Evolutionary conservation across 2,888 invertebrate species (phyloP), one percentile per base, ranked within the genome.

Genomic region (Bellardia pandia): DNA sequence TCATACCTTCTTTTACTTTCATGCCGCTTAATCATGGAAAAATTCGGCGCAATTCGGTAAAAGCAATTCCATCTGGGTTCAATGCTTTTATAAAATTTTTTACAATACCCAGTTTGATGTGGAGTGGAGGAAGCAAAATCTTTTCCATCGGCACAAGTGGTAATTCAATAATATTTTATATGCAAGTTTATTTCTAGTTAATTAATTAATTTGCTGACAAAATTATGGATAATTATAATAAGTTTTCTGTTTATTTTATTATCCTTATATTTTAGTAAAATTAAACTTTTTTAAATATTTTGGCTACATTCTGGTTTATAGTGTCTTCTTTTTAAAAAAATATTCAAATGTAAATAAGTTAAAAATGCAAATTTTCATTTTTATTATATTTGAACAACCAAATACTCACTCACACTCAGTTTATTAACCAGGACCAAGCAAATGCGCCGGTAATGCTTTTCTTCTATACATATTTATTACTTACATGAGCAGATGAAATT

Each of bases 351-450:
- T 37, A 60, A 75, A 75, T 45, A 75, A 58, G 45, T 40, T 30
- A 74, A 74, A 66, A 68, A 75, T 75, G 75, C 37, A 75, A 81
- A 80, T 80, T 64, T 72, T 42, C 7, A 80, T 80, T 64, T 72
- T 42, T 4, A 64, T 80, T 30, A 60, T 40, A 62, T 71, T 60
- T 71, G 53, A 16, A 66, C 13, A 56, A 40, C 23, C n/a, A 53
- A 53, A 53, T 42, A 56, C 42, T 66, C n/a, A n/a, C 30, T 42
- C n/a, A 30, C n/a, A 23, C 1, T 23, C 23, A 23, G 23, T 42
- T 62, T 66, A 14, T 58, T 51, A 62, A 45, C 37, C 5, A 68
- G 9, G n/a, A 56, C 45, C 6, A 23, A 68, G 60, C 56, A 33
- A 53, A 11, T 53, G 11, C n/a, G 13, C 30, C 1, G 40, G 48